Conservation (phyloP, 64 coral and sea anemone species). For the Catalaphyllia jardinei region DNA sequence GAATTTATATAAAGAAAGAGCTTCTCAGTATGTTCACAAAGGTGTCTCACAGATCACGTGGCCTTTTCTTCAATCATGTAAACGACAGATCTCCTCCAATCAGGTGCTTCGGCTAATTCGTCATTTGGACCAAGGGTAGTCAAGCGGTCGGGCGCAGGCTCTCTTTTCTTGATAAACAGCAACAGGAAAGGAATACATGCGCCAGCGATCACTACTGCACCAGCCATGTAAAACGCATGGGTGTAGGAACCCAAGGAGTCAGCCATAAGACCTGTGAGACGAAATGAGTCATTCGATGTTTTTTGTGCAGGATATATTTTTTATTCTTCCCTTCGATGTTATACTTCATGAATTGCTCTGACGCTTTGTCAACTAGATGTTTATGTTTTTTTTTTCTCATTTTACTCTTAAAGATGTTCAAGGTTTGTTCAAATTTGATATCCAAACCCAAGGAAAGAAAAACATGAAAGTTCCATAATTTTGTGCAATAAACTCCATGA, state of each 20-base stretch:
- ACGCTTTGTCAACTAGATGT: too few species aligned
- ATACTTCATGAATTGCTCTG: neutral
- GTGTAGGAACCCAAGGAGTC: conserved; percentile 53
- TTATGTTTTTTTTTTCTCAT: too few species aligned
- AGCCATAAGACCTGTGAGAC: conserved; percentile 52
- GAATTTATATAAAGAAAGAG: too few species aligned
- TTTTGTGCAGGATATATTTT: neutral
- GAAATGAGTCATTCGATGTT: neutral
- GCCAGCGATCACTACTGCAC: conserved; percentile 33
- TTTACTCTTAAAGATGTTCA: too few species aligned
- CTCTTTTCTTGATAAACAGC: neutral
- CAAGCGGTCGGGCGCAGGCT: neutral
- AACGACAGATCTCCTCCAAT: conserved; percentile 11
- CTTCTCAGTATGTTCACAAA: too few species aligned
- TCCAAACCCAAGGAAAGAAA: too few species aligned
- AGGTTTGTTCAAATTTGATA: too few species aligned
- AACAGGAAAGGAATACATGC: conserved; percentile 34
- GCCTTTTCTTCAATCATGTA: neutral
- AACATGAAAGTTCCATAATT: too few species aligned
- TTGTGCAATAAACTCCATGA: too few species aligned
- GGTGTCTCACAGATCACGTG: neutral
- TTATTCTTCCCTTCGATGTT: neutral
- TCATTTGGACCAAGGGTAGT: neutral
- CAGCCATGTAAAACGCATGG: conserved; percentile 72
- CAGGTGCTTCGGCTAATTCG: neutral